phyloP scores from a whole-genome alignment of 1,140 invertebrate species.

The Dreissena polymorpha region DNA sequence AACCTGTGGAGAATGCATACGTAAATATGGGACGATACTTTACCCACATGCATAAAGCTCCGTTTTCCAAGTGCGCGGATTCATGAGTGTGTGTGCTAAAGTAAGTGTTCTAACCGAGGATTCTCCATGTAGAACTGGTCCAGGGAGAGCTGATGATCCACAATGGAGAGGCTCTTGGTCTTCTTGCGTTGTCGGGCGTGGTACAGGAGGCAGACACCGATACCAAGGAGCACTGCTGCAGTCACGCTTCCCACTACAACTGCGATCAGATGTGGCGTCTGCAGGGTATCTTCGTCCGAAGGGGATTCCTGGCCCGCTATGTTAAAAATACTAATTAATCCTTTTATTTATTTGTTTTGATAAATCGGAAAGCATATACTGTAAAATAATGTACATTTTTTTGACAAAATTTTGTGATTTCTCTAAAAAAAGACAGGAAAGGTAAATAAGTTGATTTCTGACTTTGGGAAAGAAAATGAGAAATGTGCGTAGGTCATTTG shows the following conservation, averaged over 20 bases:
- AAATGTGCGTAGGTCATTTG: too few species aligned
- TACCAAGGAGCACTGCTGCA: constrained; percentile 16
- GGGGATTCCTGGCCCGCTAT: not conserved
- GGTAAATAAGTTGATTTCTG: too few species aligned
- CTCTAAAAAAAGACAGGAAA: too few species aligned
- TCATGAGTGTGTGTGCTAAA: not conserved
- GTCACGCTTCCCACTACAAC: constrained; percentile 9
- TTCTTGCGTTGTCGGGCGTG: constrained; percentile 21
- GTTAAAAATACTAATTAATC: too few species aligned
- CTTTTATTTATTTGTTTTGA: too few species aligned
- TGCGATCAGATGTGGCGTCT: constrained; percentile 23
- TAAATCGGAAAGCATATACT: not conserved
- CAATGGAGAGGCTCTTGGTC: constrained; percentile 23
- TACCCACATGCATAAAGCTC: too few species aligned
- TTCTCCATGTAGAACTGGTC: constrained; percentile 56
- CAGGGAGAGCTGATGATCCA: constrained; percentile 26
- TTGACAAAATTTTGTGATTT: too few species aligned
- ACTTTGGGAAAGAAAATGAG: too few species aligned
- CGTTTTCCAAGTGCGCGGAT: not conserved
- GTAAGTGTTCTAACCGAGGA: constrained; percentile 30
- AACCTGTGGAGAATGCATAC: too few species aligned
- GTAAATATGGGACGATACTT: too few species aligned
- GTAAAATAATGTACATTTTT: too few species aligned
- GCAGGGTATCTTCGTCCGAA: constrained; percentile 3
- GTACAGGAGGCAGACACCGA: constrained; percentile 16